These are phyloP conservation scores for Phyllopteryx taeniolatus DNA, from an alignment of 2,113 vertebrate genomes.

Conservation along the genomic window DNA sequence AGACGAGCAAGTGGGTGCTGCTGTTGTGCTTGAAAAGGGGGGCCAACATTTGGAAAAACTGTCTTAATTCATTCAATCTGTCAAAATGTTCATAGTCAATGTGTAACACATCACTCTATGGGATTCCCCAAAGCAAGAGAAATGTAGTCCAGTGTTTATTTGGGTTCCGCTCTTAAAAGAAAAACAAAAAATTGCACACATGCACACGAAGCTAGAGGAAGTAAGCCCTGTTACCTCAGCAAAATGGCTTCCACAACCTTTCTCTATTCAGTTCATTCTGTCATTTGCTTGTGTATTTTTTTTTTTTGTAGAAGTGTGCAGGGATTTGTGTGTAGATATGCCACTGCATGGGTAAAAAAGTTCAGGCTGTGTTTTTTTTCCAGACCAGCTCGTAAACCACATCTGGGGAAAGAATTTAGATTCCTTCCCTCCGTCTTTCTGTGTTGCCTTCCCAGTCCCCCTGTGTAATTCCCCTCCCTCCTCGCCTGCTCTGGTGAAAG, in stretches of 20 bases:
- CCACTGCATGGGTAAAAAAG: slow-evolving; percentile 63
- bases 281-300: slow-evolving; percentile 39
- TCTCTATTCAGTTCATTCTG: slow-evolving; percentile 33
- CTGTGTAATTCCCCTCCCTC: slow-evolving; percentile 54
- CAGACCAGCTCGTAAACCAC: slow-evolving; percentile 75
- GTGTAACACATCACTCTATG: slow-evolving; percentile 63
- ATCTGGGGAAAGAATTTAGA: slow-evolving; percentile 77
- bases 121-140: slow-evolving; percentile 63
- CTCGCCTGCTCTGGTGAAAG: slow-evolving; percentile 40
- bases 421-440: slow-evolving; percentile 64
- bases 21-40: not conserved
- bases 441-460: slow-evolving; percentile 45
- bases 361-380: slow-evolving; percentile 58
- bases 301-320: slow-evolving; percentile 25
- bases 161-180: slow-evolving; percentile 2
- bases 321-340: slow-evolving; percentile 32
- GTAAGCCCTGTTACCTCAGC: slow-evolving; percentile 35
- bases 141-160: slow-evolving; percentile 64
- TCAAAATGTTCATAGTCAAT: not conserved
- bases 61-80: not conserved
- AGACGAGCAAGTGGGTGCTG: not conserved
- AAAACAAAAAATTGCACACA: slow-evolving; percentile 25
- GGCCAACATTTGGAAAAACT: not conserved
- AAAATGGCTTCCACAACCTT: slow-evolving; percentile 25
- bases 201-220: slow-evolving; percentile 37